phyloP scores from a whole-genome alignment of 2,113 vertebrate species.

The Megaceryle maxima region DNA sequence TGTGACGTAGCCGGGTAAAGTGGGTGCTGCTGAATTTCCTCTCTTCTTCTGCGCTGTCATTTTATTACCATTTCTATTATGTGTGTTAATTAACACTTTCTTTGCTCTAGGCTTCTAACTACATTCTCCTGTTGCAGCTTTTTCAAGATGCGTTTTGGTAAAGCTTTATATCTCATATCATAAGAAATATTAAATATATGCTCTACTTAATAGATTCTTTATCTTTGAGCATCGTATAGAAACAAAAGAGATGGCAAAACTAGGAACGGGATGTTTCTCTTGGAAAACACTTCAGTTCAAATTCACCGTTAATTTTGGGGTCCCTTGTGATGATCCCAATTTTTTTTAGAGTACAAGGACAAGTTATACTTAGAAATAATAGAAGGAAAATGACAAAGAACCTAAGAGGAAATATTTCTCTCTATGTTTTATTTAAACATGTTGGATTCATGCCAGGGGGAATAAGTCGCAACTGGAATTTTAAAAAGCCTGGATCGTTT shows the following conservation, averaged over 20 bases:
- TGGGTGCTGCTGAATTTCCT: not conserved
- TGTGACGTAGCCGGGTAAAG: not conserved
- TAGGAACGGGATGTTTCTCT: conserved; percentile 20
- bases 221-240: not conserved
- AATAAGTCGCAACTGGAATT: conserved; percentile 11
- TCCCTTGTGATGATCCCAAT: not conserved
- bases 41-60: not conserved
- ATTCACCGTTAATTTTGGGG: conserved; percentile 7
- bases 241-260: conserved; percentile 47
- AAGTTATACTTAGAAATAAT: conserved; percentile 39
- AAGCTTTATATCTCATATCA: not conserved
- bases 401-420: not conserved
- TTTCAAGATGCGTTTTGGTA: not conserved
- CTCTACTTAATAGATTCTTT: not conserved
- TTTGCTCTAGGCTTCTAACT: not conserved
- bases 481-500: conserved; percentile 38
- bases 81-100: not conserved
- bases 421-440: not conserved
- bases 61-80: not conserved
- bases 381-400: conserved; percentile 1
- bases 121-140: not conserved
- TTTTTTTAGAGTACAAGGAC: conserved; percentile 34
- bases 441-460: not conserved
- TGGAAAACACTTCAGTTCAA: not conserved
- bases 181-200: not conserved